phyloP scores from a whole-genome alignment of 2,888 invertebrate species.

The Heliothis peltigera region DNA sequence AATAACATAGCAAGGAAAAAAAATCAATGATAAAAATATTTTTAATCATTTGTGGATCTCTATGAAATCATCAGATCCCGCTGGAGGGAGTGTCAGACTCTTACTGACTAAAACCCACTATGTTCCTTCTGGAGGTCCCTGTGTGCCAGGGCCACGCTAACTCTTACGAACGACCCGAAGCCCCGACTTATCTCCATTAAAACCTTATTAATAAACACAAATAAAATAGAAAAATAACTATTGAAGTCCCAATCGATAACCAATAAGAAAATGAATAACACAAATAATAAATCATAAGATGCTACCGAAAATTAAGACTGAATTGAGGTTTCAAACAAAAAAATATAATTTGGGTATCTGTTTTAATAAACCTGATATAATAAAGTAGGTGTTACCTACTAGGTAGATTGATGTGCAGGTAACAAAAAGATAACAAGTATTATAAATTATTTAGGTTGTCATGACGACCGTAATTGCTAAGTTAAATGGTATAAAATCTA shows the following conservation, averaged over 20 bases:
- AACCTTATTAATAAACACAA: too few species aligned
- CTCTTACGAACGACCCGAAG: too few species aligned
- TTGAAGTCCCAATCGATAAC: slow-evolving; percentile 17
- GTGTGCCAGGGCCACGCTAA: too few species aligned
- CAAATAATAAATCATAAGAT: slow-evolving; percentile 33
- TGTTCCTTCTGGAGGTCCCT: too few species aligned
- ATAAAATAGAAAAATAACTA: slow-evolving; percentile 38
- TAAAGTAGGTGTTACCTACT: not conserved
- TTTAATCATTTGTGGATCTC: too few species aligned
- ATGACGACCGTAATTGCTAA: not conserved
- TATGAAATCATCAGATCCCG: too few species aligned
- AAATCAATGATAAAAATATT: too few species aligned
- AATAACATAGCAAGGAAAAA: too few species aligned
- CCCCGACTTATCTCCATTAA: too few species aligned
- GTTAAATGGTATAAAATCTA: not conserved
- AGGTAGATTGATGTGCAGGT: not conserved
- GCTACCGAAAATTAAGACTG: slow-evolving; percentile 44
- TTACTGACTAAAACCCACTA: too few species aligned
- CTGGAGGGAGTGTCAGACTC: too few species aligned
- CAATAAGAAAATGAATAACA: slow-evolving; percentile 26
- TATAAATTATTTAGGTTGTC: not conserved
- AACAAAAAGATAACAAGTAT: not conserved
- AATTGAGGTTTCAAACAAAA: slow-evolving; percentile 26
- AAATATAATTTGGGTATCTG: slow-evolving; percentile 17
- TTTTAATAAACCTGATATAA: slow-evolving; percentile 10